A percentile compares a stretch with the other conserved stretches of the same genome.
These are phyloP conservation scores for Blera fallax DNA, from an alignment of 2,888 invertebrate genomes.

Conservation along the genomic window DNA sequence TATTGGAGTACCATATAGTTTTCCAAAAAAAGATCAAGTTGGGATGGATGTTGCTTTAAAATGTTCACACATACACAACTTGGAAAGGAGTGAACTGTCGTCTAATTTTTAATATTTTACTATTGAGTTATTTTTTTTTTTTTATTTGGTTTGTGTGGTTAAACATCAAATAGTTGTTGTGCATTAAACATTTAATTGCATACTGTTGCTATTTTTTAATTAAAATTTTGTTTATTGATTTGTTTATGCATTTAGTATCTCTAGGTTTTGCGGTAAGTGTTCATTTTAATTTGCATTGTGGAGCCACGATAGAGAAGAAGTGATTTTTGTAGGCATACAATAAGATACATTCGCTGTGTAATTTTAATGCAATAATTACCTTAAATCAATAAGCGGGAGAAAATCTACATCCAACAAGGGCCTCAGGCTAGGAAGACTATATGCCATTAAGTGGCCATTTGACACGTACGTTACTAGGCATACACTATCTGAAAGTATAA, in stretches of 20 bases:
- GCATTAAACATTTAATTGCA: conserved; percentile 63
- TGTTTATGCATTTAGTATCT: conserved; percentile 13
- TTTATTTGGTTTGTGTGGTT: conserved; percentile 51
- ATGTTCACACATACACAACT: conserved; percentile 58
- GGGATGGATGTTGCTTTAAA: conserved; percentile 25
- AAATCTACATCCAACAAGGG: conserved; percentile 96
- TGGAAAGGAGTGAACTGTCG: conserved; percentile 46
- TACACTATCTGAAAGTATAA: conserved; percentile 90
- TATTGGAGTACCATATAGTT: conserved; percentile 8
- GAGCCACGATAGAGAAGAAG: conserved; percentile 27
- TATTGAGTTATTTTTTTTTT: conserved; percentile 8
- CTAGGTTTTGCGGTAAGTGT: conserved; percentile 38
- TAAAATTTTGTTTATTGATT: background rate
- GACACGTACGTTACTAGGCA: conserved; percentile 97
- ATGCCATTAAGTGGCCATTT: conserved; percentile 95
- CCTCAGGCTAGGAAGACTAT: conserved; percentile 97
- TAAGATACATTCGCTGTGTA: background rate
- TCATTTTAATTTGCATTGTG: conserved; percentile 11
- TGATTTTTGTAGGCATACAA: conserved; percentile 28
- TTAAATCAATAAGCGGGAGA: conserved; percentile 95
- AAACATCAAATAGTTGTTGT: conserved; percentile 67
- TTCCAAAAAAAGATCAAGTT: conserved; percentile 1
- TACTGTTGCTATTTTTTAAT: conserved; percentile 31
- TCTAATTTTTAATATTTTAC: background rate
- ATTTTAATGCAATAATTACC: conserved; percentile 83